Conservation (phyloP, 2,888 invertebrate genomes). For the Diarsia mendica region DNA sequence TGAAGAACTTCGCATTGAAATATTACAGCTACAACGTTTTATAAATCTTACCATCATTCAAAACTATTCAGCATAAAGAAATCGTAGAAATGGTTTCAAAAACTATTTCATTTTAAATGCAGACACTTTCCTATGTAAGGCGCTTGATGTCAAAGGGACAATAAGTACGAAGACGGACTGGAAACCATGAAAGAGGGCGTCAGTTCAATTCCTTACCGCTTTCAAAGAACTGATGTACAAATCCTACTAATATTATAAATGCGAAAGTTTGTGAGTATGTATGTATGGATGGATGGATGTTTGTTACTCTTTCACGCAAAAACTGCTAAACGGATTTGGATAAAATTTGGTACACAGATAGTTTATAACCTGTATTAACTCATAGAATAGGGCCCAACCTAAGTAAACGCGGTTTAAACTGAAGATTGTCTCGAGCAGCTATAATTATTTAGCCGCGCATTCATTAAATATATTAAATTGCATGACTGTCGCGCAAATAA, state of each 20-base stretch:
- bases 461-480: background rate
- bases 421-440: too few species aligned
- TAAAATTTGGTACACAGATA: too few species aligned
- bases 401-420: too few species aligned
- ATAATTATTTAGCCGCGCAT: background rate
- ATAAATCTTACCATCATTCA: background rate
- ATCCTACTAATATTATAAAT: too few species aligned
- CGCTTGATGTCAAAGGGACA: conserved; percentile 19
- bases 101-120: conserved; percentile 16
- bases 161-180: conserved; percentile 20
- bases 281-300: too few species aligned
- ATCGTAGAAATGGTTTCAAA: background rate
- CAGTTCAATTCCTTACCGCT: conserved; percentile 7
- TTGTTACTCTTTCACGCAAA: too few species aligned
- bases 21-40: background rate
- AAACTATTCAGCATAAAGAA: background rate
- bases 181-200: background rate
- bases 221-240: background rate
- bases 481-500: background rate
- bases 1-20: background rate
- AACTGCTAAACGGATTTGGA: too few species aligned
- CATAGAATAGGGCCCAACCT: too few species aligned
- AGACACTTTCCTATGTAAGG: conserved; percentile 12
- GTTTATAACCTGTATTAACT: too few species aligned
- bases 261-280: too few species aligned